Base-by-base conservation (phyloP, 2,888 invertebrate genomes). In the Zaprionus bogoriensis region DNA sequence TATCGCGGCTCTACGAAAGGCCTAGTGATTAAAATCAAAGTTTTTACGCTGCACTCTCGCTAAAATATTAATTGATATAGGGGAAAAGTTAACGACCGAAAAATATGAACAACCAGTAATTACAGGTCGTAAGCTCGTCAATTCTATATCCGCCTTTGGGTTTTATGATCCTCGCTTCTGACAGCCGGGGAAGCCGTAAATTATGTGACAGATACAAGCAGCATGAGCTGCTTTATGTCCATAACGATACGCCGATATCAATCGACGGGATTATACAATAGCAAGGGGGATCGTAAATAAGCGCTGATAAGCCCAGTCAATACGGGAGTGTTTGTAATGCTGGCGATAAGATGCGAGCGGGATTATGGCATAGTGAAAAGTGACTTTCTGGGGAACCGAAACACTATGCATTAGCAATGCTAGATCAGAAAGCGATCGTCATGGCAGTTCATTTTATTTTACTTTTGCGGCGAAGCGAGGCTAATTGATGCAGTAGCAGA, bases 221-320 rank as follows among this genome's bases (percentile, higher is more conserved):
- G 14, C 7, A 32, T 3, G 9, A 32, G 7, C 32, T 6, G 6
- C 5, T 14, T n/a, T 32, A 32, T 32, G 12, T 17, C 5, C 28
- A 7, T 32, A 32, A 28, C 28, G 28, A 28, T 28, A n/a, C 4
- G 4, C 25, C 14, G 23, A 27, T 10, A 27, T 17, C 25, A 25
- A 10, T 41, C 22, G 9, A 10, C 9, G 27, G 48, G 39, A 32
- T 19, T 45, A n/a, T 25, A 10, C 12, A 25, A n/a, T 47, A 30
- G 14, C 39, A n/a, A n/a, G 12, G 30, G 19, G 20, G 30, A 63
- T 46, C 48, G 32, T 57, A 69, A 69, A 54, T 65, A 61, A 14
- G 7, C 3, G 36, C 39, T 47, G 70, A 73, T 74, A 66, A 61
- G 44, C 27, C 6, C 20, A 17, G 28, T 22, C 38, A 36, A 55